Evolutionary conservation across 2,797 vertebrate genomes (phyloP), one percentile per base, ranked within the genome.

Genomic region (Mergus octosetaceus): DNA sequence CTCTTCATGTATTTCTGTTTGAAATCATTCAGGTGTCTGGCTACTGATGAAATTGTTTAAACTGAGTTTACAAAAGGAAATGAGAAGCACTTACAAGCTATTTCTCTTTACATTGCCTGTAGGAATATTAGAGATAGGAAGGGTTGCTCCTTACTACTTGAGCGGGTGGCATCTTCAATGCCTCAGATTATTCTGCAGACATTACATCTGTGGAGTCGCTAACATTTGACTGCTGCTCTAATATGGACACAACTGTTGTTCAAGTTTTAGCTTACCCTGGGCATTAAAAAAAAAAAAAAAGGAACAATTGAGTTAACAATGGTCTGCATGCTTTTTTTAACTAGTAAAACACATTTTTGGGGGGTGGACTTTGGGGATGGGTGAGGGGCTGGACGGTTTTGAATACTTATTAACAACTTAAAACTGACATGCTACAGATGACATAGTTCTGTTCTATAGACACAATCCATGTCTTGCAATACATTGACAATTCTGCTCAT

Each of bases 191-290:
- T 74, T 43, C 24, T 74, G 20, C n/a, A 30, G 21, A 4, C 2
- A 13, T 14, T 1, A 0, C 4, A 4, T 15, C n/a, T 61, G 15
- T 25, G 16, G 15, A 3, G 7, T 43, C 53, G 28, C 60, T 56
- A 6, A 24, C 0, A 1, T 68, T 32, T 62, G 16, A 62, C 16
- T 54, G 4, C 6, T 73, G 11, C 36, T 70, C 7, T 69, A 14
- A 56, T 57, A 32, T 4, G 14, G 64, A 51, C 11, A 32, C 8
- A 15, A 8, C 21, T 75, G 16, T 11, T 75, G 16, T 11, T 75
- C 20, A 34, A 49, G 24, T 49, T 68, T 56, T 34, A 45, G 9
- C 34, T 69, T 38, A 62, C 13, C 16, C 7, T 51, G 34, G 5
- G 14, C 49, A 41, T 41, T 10, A 36, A 36, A 36, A 36, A 36